Evolutionary conservation across 2,797 vertebrate genomes (phyloP).

Genomic region (Acridotheres tristis): DNA sequence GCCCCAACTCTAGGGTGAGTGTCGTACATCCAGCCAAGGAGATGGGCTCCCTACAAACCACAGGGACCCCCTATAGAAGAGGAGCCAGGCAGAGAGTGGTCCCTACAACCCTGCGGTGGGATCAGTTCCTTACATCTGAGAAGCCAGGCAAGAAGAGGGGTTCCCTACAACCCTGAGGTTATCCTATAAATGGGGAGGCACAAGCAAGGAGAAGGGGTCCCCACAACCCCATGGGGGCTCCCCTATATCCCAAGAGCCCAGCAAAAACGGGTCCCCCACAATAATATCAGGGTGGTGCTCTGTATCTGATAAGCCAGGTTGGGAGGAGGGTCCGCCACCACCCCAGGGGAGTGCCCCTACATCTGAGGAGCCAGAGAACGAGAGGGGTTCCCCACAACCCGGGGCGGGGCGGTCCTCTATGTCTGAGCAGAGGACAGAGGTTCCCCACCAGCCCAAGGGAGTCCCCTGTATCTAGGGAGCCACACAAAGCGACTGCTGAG

Average conservation of each 20-base stretch:
- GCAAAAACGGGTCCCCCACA: not conserved
- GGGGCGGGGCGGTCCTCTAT: accelerated
- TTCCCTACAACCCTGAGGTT: accelerated
- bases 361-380: not conserved
- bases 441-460: not conserved
- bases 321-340: too few relatives aligned
- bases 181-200: not conserved
- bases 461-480: accelerated
- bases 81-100: not conserved
- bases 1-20: not conserved
- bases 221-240: accelerated
- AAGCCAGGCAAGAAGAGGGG: not conserved
- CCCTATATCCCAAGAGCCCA: not conserved
- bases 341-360: accelerated
- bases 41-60: not conserved
- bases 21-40: not conserved
- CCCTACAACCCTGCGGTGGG: too few relatives aligned
- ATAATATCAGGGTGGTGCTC: not conserved
- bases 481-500: not conserved
- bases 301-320: too few relatives aligned
- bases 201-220: not conserved
- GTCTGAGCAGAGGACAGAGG: not conserved
- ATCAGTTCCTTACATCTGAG: accelerated
- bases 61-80: not conserved
- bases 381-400: accelerated